Conservation (phyloP, 2,797 vertebrate genomes). For the Micromesistius poutassou region DNA sequence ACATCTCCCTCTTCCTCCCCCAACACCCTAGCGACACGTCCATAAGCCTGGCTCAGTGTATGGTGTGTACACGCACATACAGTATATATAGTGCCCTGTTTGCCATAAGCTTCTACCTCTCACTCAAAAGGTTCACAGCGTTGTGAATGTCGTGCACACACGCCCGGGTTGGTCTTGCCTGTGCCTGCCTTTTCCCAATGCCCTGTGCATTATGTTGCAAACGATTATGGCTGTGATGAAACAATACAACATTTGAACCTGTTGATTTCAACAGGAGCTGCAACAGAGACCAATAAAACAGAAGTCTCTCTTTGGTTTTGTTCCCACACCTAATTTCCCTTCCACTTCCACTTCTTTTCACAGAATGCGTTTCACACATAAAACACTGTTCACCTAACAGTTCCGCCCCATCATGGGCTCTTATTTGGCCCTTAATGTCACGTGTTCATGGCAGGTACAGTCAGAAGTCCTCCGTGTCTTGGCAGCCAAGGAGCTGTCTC, state of each 20-base stretch:
- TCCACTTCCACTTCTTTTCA: neutral
- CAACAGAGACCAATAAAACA: neutral
- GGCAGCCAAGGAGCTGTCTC: neutral
- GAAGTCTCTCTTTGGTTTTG: neutral
- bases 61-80: neutral
- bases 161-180: too few species aligned
- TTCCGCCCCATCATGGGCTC: neutral
- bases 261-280: neutral
- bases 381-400: neutral
- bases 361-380: neutral
- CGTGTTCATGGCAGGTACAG: neutral
- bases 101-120: neutral
- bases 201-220: neutral
- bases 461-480: neutral
- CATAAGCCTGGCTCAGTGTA: neutral
- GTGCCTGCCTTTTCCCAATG: neutral
- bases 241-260: neutral
- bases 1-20: constrained; percentile 49
- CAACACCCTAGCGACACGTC: constrained; percentile 25
- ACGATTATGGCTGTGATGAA: neutral
- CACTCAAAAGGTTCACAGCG: neutral
- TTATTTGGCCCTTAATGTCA: too few species aligned
- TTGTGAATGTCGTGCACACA: neutral
- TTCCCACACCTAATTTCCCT: neutral
- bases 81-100: neutral